Evolutionary conservation across 2,888 invertebrate species (phyloP), one percentile per base, ranked within the genome.

Genomic region (Cremastobaeus sp.): DNA sequence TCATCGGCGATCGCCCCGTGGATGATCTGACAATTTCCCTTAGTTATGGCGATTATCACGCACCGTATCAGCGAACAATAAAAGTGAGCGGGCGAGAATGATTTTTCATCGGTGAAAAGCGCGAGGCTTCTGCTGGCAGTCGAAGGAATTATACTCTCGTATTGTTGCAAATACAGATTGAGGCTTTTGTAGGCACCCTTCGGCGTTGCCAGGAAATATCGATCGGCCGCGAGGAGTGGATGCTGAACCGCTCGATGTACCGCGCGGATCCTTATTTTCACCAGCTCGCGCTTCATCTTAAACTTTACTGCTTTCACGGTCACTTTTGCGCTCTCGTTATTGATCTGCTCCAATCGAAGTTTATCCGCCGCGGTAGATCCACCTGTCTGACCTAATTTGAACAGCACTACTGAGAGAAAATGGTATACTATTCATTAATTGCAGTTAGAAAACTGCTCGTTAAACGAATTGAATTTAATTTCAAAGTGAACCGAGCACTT

Each of bases 191-290:
- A 69, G 64, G 73, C 66, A 64, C 85, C 85, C 85, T 83, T 78
- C 77, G 79, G 78, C 84, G 86, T 85, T 85, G 85, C 85, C 85
- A 85, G 85, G 85, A 85, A 86, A 84, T 85, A 86, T 86, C 86
- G 86, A 86, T 85, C 85, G 82, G 80, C 45, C 74, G 72, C 76
- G 79, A 80, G 82, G 81, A 83, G 82, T 78, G 82, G 85, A 84
- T 85, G 82, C 85, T 85, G 84, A 78, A 76, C 74, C 78, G 78
- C 81, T 82, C 78, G 73, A 78, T 80, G 81, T 78, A 79, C 74
- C 76, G 71, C 74, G 75, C 75, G 78, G 77, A 80, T 77, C 80
- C 78, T 84, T 83, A 83, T 83, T 82, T 83, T 77, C 79, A 76
- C 78, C 72, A 55, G 50, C 45, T 48, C 15, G 62, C 43, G 43